These are phyloP conservation scores for Nycticryphes semicollaris DNA, from an alignment of 2,113 vertebrate species.

Conservation along the genomic window DNA sequence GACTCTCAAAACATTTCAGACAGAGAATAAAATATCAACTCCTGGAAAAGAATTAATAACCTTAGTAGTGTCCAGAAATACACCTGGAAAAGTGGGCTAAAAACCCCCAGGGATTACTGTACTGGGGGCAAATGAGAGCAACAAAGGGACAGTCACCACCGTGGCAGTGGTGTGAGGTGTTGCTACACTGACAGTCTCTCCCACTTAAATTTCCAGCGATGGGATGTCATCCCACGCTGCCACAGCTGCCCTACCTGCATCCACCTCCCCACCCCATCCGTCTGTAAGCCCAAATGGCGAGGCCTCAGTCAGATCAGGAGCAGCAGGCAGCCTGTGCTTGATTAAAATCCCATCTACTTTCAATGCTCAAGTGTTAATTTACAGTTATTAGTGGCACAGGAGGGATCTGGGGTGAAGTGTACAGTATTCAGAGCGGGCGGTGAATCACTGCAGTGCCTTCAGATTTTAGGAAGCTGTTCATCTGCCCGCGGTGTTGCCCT, in stretches of 20 bases:
- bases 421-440: background rate
- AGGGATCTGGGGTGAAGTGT: background rate
- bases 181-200: background rate
- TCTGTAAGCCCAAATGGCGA: background rate
- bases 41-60: background rate
- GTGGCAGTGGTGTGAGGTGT: accelerated
- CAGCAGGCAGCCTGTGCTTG: background rate
- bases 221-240: background rate
- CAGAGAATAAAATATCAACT: background rate
- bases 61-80: background rate
- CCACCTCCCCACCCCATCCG: accelerated
- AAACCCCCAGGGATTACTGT: background rate
- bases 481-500: background rate
- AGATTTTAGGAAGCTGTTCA: background rate
- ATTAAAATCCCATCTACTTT: background rate
- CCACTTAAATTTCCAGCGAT: background rate
- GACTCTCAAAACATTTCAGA: background rate
- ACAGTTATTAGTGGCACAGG: background rate
- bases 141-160: background rate
- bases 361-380: background rate
- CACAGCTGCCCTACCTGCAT: background rate
- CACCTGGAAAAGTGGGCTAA: background rate
- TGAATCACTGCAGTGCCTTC: background rate
- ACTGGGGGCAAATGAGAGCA: background rate
- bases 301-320: background rate